Evolutionary conservation across 2,113 vertebrate species (phyloP), one percentile per base, ranked within the genome.

Genomic region (Struthidea cinerea): DNA sequence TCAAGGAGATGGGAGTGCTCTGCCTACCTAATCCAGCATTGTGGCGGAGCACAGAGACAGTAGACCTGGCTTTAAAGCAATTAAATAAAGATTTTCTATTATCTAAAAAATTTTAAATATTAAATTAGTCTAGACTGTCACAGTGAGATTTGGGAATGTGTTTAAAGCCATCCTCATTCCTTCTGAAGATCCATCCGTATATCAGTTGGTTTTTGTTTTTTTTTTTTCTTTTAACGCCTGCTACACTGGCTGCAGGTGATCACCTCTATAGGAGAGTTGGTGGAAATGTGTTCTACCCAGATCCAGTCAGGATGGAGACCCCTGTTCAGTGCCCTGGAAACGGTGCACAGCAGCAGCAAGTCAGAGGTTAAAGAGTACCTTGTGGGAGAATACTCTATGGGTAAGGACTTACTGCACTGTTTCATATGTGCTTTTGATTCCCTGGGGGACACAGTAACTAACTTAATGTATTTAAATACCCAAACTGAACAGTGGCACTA

Each of bases 301-400:
- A 99, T 99, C 97, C 99, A 99, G 94, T 99, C 99, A 0, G 99
- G 99, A 1, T 99, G 99, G 99, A 98, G 99, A 92, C 99, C 99
- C 21, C 96, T 99, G 74, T 99, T 99, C 97, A 99, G 99, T 70
- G 99, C 99, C 19, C 98, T 99, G 94, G 98, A 99, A 89, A 99
- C 99, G 0, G 99, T 99, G 35, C 99, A 98, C 86, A 97, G 99
- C 23, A 98, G 98, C 95, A 97, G 93, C 97, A 99, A 99, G 97
- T 98, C 98, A 0, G 99, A 99, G 78, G 98, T 98, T 76, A 99
- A 99, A 84, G 99, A 99, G 87, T 99, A 99, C 94, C 98, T 99
- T 87, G 97, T 99, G 57, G 99, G 99, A 63, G 99, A 99, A 65
- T 99, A 99, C 88, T 98, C 98, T 56, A 98, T 99, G 98, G 99